Evolutionary conservation across 2,113 vertebrate genomes (phyloP).

Genomic region (Prolemur simus): DNA sequence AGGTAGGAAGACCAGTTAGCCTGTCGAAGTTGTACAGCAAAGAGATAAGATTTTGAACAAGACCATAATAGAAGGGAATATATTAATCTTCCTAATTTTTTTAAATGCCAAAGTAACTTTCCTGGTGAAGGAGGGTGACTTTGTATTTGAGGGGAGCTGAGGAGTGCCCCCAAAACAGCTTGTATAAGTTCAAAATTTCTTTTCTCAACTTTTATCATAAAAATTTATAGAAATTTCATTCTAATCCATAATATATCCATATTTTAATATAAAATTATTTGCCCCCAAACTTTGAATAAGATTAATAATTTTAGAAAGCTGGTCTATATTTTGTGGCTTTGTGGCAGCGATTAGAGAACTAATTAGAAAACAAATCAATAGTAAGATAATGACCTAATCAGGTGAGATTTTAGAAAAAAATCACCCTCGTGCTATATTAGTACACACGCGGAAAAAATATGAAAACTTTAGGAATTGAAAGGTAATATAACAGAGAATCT

Average conservation of each 20-base stretch:
- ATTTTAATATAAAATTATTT: background rate
- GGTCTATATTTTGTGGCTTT: background rate
- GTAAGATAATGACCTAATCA: background rate
- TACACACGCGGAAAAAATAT: background rate
- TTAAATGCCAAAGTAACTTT: background rate
- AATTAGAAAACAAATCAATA: background rate
- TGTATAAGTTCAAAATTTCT: background rate
- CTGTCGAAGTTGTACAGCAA: background rate
- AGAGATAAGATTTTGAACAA: slow-evolving; percentile 3
- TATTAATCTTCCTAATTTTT: background rate
- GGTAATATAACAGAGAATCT: background rate
- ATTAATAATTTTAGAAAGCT: background rate
- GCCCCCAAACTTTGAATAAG: background rate
- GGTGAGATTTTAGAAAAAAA: background rate
- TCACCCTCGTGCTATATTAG: background rate
- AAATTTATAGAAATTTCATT: slow-evolving; percentile 5
- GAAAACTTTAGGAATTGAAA: background rate
- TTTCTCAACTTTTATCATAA: background rate
- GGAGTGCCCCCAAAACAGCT: background rate
- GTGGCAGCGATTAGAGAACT: background rate
- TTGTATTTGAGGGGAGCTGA: background rate
- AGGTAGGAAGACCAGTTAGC: background rate
- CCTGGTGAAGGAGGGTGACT: background rate
- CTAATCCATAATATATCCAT: background rate
- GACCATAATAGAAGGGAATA: background rate